These are phyloP conservation scores for Hecatera dysodea DNA, from an alignment of 2,888 invertebrate species.

Conservation along the genomic window DNA sequence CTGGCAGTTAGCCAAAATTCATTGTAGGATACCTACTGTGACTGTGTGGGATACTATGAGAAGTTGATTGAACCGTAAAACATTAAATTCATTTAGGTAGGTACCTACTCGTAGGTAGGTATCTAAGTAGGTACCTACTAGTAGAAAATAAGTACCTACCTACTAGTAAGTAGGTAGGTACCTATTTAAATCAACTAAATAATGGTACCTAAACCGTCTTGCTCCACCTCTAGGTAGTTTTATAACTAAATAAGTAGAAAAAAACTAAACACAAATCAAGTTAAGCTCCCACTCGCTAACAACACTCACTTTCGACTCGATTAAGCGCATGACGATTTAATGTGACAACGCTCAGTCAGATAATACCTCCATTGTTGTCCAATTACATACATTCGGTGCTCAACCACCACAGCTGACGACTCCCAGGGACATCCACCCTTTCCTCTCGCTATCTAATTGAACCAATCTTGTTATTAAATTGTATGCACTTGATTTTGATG, in stretches of 20 bases:
- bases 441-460: constrained; percentile 66
- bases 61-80: not conserved
- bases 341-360: constrained; percentile 84
- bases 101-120: too few species aligned
- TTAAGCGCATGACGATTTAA: constrained; percentile 84
- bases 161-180: not conserved
- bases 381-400: constrained; percentile 77
- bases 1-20: too few species aligned
- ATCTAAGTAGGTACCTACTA: too few species aligned
- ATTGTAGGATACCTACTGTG: too few species aligned
- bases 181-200: too few species aligned
- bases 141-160: too few species aligned
- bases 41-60: not conserved
- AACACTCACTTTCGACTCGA: constrained; percentile 79
- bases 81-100: not conserved
- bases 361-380: constrained; percentile 81
- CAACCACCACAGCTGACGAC: constrained; percentile 81
- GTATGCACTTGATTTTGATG: constrained; percentile 61
- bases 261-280: constrained; percentile 34
- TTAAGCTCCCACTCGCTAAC: constrained; percentile 40
- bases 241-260: not conserved
- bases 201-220: not conserved
- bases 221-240: not conserved
- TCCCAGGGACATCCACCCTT: constrained; percentile 67
- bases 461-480: constrained; percentile 67